A percentile compares a stretch with the other conserved stretches of the same genome.
phyloP scores from a whole-genome alignment of 1,140 invertebrate genomes.

The Aricia agestis region DNA sequence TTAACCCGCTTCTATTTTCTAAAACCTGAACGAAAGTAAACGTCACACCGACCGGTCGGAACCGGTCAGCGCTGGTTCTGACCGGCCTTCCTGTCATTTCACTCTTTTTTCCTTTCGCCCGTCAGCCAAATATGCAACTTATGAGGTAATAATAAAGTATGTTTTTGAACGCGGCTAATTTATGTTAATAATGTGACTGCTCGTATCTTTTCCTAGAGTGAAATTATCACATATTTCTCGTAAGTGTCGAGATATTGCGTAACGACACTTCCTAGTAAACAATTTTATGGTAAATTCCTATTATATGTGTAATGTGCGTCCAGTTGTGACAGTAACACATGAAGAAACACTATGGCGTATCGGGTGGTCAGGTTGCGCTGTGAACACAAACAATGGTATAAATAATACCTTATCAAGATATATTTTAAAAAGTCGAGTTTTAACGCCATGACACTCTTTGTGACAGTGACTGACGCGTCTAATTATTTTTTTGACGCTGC shows the following conservation, averaged over 20 bases:
- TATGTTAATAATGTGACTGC: neutral
- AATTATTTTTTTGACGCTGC: no score
- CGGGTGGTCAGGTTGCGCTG: neutral
- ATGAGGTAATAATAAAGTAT: neutral
- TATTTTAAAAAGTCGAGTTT: no score
- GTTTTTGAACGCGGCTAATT: neutral
- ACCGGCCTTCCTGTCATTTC: slow-evolving; percentile 49
- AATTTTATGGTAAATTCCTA: neutral
- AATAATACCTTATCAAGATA: no score
- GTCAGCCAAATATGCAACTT: neutral
- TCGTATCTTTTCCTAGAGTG: neutral
- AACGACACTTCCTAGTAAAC: neutral
- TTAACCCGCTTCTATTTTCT: slow-evolving; percentile 15
- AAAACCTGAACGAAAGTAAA: slow-evolving; percentile 32
- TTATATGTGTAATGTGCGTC: neutral
- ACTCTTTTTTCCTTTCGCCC: slow-evolving; percentile 32
- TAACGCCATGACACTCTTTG: no score
- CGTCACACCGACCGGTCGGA: slow-evolving; percentile 24
- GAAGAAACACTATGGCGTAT: neutral
- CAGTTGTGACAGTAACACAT: neutral
- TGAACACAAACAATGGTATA: no score
- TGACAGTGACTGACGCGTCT: no score
- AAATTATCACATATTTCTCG: slow-evolving; percentile 12
- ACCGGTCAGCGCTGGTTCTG: slow-evolving; percentile 30
- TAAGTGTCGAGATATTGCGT: neutral